phyloP scores from a whole-genome alignment of 2,797 vertebrate species.

The Okamejei kenojei region DNA sequence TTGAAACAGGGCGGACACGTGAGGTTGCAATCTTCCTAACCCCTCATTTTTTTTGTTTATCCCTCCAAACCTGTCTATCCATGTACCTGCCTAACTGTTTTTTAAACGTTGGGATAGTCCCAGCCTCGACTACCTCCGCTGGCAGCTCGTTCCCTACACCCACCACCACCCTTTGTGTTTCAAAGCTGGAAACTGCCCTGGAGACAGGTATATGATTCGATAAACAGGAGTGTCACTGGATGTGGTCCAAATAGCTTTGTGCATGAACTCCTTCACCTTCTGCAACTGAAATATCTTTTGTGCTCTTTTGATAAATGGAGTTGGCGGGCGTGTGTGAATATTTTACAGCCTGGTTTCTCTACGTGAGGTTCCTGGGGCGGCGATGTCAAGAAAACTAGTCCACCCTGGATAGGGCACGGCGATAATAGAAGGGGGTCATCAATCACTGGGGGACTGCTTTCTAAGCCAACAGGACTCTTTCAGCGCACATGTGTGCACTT shows the following conservation, averaged over 20 bases:
- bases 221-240: conserved; percentile 29
- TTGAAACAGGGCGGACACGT: no score
- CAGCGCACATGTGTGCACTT: conserved; percentile 43
- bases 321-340: conserved; percentile 28
- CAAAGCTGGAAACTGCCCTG: neutral
- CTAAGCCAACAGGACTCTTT: conserved; percentile 49
- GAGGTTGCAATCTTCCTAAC: no score
- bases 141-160: no score
- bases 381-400: conserved; percentile 44
- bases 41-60: no score
- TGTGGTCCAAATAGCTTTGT: neutral
- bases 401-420: conserved; percentile 48
- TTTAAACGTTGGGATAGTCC: no score
- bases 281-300: conserved; percentile 38
- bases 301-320: conserved; percentile 39
- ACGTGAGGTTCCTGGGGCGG: conserved; percentile 43
- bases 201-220: conserved; percentile 11
- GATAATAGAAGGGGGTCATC: conserved; percentile 49
- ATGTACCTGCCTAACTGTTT: no score
- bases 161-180: neutral
- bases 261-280: conserved; percentile 7
- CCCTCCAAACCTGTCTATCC: no score
- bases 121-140: no score
- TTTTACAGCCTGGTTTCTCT: conserved; percentile 40
- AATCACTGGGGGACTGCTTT: conserved; percentile 54